A percentile compares a stretch with the other conserved stretches of the same genome.
Evolutionary conservation across 2,888 invertebrate genomes (phyloP).

Genomic region (Lasioglossum figueresi): DNA sequence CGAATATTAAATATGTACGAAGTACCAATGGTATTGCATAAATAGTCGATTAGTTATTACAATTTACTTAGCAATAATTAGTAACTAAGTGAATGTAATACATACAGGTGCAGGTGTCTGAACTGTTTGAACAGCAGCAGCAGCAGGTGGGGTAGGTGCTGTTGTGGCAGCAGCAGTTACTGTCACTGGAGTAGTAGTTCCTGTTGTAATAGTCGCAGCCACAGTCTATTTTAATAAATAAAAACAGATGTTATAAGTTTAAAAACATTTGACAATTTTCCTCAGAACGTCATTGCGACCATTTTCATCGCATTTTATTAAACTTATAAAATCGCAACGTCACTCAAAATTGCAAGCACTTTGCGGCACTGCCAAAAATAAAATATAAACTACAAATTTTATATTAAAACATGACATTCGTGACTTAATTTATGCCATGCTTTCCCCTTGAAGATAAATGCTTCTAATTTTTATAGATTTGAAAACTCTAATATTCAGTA

Average conservation of each 20-base stretch:
- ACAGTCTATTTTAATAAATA: constrained; percentile 75
- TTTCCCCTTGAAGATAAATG: constrained; percentile 22
- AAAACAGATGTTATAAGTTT: constrained; percentile 1
- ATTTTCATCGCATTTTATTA: constrained; percentile 11
- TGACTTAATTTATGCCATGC: constrained; percentile 47
- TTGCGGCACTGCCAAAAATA: constrained; percentile 38
- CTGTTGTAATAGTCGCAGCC: constrained; percentile 80
- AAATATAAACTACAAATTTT: constrained; percentile 40
- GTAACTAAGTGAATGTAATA: constrained; percentile 28
- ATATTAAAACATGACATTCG: constrained; percentile 18
- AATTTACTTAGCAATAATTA: constrained; percentile 9
- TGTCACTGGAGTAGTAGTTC: constrained; percentile 80
- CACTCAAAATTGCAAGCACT: constrained; percentile 38
- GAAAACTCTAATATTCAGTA: constrained; percentile 5
- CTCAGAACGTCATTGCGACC: constrained; percentile 26
- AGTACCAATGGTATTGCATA: constrained; percentile 10
- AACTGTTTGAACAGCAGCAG: constrained; percentile 80
- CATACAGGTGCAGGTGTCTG: constrained; percentile 79
- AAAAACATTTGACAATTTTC: constrained; percentile 6
- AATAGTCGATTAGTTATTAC: not conserved
- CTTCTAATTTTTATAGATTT: not conserved
- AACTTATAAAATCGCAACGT: constrained; percentile 32
- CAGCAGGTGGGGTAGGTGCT: constrained; percentile 79
- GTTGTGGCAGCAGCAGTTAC: constrained; percentile 81
- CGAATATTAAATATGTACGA: not conserved